Conservation (phyloP, 2,113 vertebrate genomes). For the Apistogramma diplotaenia region DNA sequence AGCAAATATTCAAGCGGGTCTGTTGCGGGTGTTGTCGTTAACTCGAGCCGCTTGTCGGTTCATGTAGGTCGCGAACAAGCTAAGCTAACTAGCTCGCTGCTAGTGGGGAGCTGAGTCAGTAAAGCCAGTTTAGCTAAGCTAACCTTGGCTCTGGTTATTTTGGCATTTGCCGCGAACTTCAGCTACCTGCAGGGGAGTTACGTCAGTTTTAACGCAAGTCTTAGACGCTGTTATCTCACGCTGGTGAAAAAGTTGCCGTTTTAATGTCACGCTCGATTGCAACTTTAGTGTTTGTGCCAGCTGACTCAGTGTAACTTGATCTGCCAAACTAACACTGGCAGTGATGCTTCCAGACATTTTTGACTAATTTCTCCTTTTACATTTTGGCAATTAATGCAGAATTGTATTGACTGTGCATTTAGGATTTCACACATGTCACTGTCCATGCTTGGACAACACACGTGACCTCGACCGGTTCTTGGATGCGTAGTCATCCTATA, state of each 20-base stretch:
- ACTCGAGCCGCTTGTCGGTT: constrained; percentile 8
- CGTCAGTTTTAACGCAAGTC: not conserved
- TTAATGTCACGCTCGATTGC: not conserved
- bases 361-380: not conserved
- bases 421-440: not conserved
- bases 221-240: not conserved
- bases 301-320: constrained; percentile 35
- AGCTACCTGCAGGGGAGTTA: not conserved
- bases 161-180: not conserved
- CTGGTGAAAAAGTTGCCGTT: not conserved
- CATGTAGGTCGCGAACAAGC: not conserved
- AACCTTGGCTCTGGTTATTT: not conserved
- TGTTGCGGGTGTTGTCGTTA: not conserved
- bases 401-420: not conserved
- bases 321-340: constrained; percentile 10
- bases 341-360: not conserved
- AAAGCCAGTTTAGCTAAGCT: constrained; percentile 46
- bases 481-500: constrained; percentile 60
- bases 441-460: constrained; percentile 32
- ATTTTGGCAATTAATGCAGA: not conserved
- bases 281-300: constrained; percentile 15
- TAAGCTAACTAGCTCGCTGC: constrained; percentile 44
- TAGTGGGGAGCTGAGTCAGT: constrained; percentile 56
- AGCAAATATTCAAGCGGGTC: not conserved
- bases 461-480: constrained; percentile 69